A percentile compares a stretch with the other conserved stretches of the same genome.
phyloP scores from a whole-genome alignment of 2,113 vertebrate species.

The Salvelinus fontinalis region DNA sequence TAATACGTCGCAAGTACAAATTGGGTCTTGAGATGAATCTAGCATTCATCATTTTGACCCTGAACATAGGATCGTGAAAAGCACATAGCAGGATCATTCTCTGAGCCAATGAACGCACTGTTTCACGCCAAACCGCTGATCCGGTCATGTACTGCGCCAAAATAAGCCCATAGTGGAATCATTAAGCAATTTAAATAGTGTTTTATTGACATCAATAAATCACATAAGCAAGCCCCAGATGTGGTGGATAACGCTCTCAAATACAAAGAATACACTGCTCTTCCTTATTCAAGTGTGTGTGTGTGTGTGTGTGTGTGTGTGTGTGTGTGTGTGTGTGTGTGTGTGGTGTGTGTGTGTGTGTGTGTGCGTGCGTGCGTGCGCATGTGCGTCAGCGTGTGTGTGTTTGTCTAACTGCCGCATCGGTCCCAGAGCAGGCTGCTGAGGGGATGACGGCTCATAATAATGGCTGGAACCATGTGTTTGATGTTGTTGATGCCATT shows the following conservation, averaged over 20 bases:
- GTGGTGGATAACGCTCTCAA: not conserved
- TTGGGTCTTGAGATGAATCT: constrained; percentile 46
- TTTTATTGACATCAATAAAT: constrained; percentile 42
- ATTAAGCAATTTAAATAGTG: constrained; percentile 50
- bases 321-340: not conserved
- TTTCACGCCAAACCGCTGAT: constrained; percentile 29
- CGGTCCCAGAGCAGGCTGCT: not conserved
- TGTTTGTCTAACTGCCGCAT: not conserved
- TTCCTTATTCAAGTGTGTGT: not conserved
- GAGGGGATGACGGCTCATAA: too few species aligned
- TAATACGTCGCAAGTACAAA: constrained; percentile 39
- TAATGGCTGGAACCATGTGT: too few species aligned
- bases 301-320: not conserved
- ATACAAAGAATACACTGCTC: not conserved
- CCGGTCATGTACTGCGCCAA: constrained; percentile 36
- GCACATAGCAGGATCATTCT: constrained; percentile 39
- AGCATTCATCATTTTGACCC: constrained; percentile 52
- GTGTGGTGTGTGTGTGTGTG: not conserved
- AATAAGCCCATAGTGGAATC: constrained; percentile 49
- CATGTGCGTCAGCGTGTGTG: not conserved
- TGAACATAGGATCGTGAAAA: constrained; percentile 26
- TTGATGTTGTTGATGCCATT: too few species aligned
- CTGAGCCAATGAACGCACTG: constrained; percentile 54
- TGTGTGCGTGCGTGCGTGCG: not conserved
- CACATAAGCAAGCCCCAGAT: constrained; percentile 20